Base-by-base conservation (phyloP, 2,797 vertebrate genomes). In the Dromococcyx pavoninus region DNA sequence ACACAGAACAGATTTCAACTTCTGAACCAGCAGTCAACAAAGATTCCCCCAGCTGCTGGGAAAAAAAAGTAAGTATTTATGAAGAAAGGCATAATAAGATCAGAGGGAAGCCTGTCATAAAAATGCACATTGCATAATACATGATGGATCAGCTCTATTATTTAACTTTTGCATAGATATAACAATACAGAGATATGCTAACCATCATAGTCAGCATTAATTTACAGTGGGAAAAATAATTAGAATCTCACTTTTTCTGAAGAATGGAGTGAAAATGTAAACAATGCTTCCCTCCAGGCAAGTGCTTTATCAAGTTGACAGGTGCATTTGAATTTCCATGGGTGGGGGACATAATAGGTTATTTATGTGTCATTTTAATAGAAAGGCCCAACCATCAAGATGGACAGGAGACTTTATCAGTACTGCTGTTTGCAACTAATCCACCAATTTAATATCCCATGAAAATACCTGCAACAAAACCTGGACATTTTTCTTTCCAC, bases 241-340 rank as follows among this genome's bases (percentile, higher is more conserved):
- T 99, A 99, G 99, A 99, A 99, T 99, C 98, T 99, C 99, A 99
- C 98, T 99, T 99, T 98, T 99, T 98, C 98, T 98, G 98, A 99
- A 98, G 99, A 99, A 98, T 99, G 98, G 98, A 99, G 98, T 99
- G 99, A 99, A 99, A 99, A 99, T 99, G 99, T 99, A 99, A 99
- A 99, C 99, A 99, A 99, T 99, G 99, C 98, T 99, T 99, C 98
- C 99, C 99, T 99, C 98, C 99, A 99, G 99, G 99, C 99, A 98
- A 99, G 99, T 99, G 98, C 99, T 99, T 99, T 98, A 99, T 99
- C 99, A 99, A 99, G 97, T 98, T 99, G 99, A 99, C 99, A 99
- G 99, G 99, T 99, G 98, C 99, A 99, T 99, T 99, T 99, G 99
- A 99, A 99, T 99, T 99, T 99, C 98, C 98, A 98, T 99, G 98